These are phyloP conservation scores for Chloroclysta siterata DNA, from an alignment of 2,888 invertebrate genomes.

Conservation along the genomic window DNA sequence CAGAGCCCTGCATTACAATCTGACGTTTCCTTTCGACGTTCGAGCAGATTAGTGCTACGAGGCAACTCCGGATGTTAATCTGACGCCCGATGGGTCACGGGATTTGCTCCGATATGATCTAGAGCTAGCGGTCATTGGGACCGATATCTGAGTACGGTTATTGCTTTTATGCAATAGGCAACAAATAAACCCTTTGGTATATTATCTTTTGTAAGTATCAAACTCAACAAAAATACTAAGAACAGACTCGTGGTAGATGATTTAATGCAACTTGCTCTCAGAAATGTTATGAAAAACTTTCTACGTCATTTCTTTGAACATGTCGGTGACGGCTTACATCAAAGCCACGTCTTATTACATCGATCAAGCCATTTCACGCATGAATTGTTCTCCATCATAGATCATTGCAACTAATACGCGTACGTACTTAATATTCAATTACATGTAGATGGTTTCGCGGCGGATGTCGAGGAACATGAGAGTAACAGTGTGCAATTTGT, in stretches of 20 bases:
- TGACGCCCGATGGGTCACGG: constrained; percentile 79
- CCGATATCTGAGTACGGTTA: constrained; percentile 36
- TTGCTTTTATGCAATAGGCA: constrained; percentile 39
- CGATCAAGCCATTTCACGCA: constrained; percentile 47
- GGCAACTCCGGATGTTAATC: constrained; percentile 80
- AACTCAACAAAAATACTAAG: constrained; percentile 15
- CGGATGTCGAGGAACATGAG: constrained; percentile 57
- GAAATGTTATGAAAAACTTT: constrained; percentile 28
- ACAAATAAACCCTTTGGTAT: constrained; percentile 1
- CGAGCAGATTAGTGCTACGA: constrained; percentile 83
- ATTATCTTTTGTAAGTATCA: background rate
- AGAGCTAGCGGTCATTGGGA: constrained; percentile 71
- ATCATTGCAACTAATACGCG: constrained; percentile 49
- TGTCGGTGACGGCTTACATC: constrained; percentile 29
- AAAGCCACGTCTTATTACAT: constrained; percentile 42
- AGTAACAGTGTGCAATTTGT: constrained; percentile 58
- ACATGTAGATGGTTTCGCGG: constrained; percentile 51
- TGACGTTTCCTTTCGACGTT: constrained; percentile 85
- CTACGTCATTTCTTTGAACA: constrained; percentile 38
- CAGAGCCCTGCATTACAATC: constrained; percentile 80
- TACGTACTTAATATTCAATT: constrained; percentile 64
- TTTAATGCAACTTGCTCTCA: constrained; percentile 6
- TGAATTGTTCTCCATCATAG: constrained; percentile 40
- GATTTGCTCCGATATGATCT: constrained; percentile 78
- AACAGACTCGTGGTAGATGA: background rate